Base-by-base conservation (phyloP, 2,888 invertebrate genomes). In the Scrobipalpa costella region DNA sequence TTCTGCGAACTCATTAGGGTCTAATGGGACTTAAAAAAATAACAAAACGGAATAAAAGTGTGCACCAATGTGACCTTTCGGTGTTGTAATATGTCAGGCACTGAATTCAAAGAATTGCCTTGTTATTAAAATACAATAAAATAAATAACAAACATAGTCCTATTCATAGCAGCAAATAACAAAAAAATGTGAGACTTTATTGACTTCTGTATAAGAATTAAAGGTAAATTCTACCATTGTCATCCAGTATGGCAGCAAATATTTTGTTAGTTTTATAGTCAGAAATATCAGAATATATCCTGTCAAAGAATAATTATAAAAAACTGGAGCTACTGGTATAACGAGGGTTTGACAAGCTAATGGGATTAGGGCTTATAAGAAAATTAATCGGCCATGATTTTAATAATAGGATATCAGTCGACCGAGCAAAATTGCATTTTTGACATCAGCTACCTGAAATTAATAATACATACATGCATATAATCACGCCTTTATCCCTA, bases 1-100 rank as follows among this genome's bases (percentile, higher is more conserved):
- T 57, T 57, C 57, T 36, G 34, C 34, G 57, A 57, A 57, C 50
- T 27, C 13, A 69, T 73, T 70, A 71, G 73, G 71, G 69, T 69
- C 71, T 52, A 52, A 52, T 52, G 50, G 50, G 50, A 2, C 50
- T 3, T n/a, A 61, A 47, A 34, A 61, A 57, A 52, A 38, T 17
- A 1, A 50, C 44, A 40, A 40, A 62, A 33, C 15, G 55, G 38
- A 52, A 61, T 15, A 50, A 58, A 52, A 36, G 17, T 38, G n/a
- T 21, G 47, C 47, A 57, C 27, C 62, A 65, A 63, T 55, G 63
- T 65, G 63, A 65, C 65, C 65, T 52, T 36, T 44, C 9, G 49
- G 19, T 13, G 33, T 15, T 57, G 44, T 40, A 62, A 50, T 19
- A 52, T 13, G 36, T 34, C 55, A 34, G 55, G 34, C n/a, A n/a